Base-by-base conservation (phyloP, 1,140 invertebrate genomes). In the Oscheius sp. region DNA sequence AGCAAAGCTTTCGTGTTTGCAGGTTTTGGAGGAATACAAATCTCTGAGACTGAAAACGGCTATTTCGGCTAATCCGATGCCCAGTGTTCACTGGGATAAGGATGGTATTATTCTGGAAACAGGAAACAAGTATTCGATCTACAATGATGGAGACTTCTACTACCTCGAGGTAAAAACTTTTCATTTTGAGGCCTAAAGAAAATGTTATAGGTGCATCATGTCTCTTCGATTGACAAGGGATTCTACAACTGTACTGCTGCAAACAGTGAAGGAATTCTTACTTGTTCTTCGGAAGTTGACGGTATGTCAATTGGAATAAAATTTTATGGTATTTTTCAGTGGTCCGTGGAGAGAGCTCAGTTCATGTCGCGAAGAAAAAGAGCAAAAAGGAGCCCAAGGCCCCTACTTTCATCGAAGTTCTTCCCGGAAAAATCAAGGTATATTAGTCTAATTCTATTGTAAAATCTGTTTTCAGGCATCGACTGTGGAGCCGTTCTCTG, bases 101-200 rank as follows among this genome's bases (percentile, higher is more conserved):
- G 79, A 83, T 68, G 82, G 82, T 23, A 75, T 83, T 36, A 77
- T 84, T 52, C 66, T 83, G 23, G 82, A 84, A 73, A 84, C 80
- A 38, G 82, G 82, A 49, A 83, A 82, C 74, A 83, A 83, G 62
- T 83, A 78, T 68, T 81, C 79, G 10, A 84, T 83, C 38, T 84
- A 80, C 62, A 81, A 84, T 28, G 82, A 83, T 35, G 82, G 82
- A 34, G 82, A 83, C 59, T 82, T 83, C 58, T 84, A 76, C 65
- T 83, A 82, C 70, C 64, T 83, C 28, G 82, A 84, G 71, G 81
- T 81, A 49, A 18, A n/a, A 52, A 46, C 29, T 63, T 45, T 29
- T 15, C 0, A n/a, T 15, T 15, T 32, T 58, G 29, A 29, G 15
- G n/a, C n/a, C n/a, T n/a, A n/a, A n/a, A n/a, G n/a, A n/a, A n/a